Base-by-base conservation (phyloP, 2,888 invertebrate species). In the Myopa tessellatipennis region DNA sequence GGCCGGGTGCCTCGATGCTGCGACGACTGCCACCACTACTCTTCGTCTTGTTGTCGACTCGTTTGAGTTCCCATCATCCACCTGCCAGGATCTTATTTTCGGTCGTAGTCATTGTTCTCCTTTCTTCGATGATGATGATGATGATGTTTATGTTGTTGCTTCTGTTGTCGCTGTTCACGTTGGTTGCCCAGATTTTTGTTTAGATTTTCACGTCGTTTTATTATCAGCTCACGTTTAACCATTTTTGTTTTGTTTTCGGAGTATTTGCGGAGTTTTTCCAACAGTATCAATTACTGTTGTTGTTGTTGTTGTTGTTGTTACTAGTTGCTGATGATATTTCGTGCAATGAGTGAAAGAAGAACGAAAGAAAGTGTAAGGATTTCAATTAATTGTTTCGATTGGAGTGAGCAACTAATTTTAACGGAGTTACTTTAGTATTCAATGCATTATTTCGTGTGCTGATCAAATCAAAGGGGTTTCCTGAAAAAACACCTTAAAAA, bases 1-100 rank as follows among this genome's bases (percentile, higher is more conserved):
- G 74, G 60, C 61, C 81, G 79, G 76, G 76, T 79, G 79, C 80
- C 76, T 79, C 68, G 10, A 73, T 63, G 36, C 61, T 63, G 26
- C n/a, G 73, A 61, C 34, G 63, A 18, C 61, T 63, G 26, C 34
- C 63, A 61, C 34, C 52, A 18, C 26, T 40, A n/a, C 45, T 45
- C 18, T 50, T 18, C 45, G n/a, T 45, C 26, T 70, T 38, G 36
- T 52, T 58, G 38, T 71, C 36, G 16, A 50, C 34, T 52, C 16
- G 10, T 58, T 14, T 71, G 52, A 58, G 8, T 26, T 52, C 55
- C 55, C 38, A 36, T 63, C 61, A 45, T 61, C 61, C 50, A 63
- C 50, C 63, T 73, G 73, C 45, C 72, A 72, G 72, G 58, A 36
- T 72, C 61, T 72, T 55, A 58, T 72, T 60, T 72, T 38, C 40